These are phyloP conservation scores for Fragum sueziense DNA, from an alignment of 2,888 invertebrate species.

Conservation along the genomic window DNA sequence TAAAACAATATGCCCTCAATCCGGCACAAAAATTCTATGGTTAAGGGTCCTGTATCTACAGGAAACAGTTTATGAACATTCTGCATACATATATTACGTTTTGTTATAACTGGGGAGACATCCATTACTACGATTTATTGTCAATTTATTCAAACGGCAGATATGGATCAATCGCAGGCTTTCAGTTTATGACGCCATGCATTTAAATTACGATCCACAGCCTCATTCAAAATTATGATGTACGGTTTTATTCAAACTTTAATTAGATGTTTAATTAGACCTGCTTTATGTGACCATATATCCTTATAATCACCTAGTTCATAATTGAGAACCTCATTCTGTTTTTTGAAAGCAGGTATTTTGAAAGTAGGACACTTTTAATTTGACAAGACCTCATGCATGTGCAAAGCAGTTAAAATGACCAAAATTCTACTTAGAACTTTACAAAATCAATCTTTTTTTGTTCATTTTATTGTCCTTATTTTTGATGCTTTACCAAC, in stretches of 20 bases:
- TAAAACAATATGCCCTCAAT: too few species aligned
- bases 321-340: too few species aligned
- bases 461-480: too few species aligned
- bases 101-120: slow-evolving; percentile 7
- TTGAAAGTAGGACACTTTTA: too few species aligned
- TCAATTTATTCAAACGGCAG: slow-evolving; percentile 17
- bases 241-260: background rate
- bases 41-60: background rate
- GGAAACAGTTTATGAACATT: background rate
- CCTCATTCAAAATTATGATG: background rate
- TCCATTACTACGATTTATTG: slow-evolving; percentile 18
- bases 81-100: slow-evolving; percentile 1
- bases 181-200: slow-evolving; percentile 7
- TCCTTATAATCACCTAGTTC: background rate
- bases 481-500: too few species aligned
- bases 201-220: background rate
- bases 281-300: background rate
- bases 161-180: slow-evolving; percentile 11
- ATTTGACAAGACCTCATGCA: too few species aligned
- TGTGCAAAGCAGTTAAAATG: too few species aligned
- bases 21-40: too few species aligned
- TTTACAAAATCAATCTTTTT: too few species aligned
- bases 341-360: too few species aligned
- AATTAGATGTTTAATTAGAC: slow-evolving; percentile 3
- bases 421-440: too few species aligned